Evolutionary conservation across 2,888 invertebrate genomes (phyloP).

Genomic region (Argyra leucocephala): DNA sequence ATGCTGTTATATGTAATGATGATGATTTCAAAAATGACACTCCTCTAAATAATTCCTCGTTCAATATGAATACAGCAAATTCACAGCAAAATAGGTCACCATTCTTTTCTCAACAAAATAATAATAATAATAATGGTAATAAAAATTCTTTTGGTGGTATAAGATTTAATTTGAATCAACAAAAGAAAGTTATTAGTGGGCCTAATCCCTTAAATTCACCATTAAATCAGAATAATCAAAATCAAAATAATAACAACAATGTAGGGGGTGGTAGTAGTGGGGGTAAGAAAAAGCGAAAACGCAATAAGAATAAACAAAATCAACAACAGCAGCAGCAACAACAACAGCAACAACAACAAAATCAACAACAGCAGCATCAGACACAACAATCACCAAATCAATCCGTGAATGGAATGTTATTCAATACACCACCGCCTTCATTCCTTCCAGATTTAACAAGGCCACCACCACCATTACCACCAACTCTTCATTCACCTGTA

Average conservation of each 20-base stretch:
- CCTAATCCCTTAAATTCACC: conserved; percentile 37
- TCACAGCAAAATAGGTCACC: conserved; percentile 42
- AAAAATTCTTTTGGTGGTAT: conserved; percentile 45
- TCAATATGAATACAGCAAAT: conserved; percentile 48
- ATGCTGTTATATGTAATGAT: conserved; percentile 33
- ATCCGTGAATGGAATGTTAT: conserved; percentile 20
- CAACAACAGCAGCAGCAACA: conserved; percentile 34
- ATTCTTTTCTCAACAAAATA: conserved; percentile 24
- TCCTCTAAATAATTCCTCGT: conserved; percentile 42
- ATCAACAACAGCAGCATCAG: conserved; percentile 36
- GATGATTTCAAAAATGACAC: conserved; percentile 31
- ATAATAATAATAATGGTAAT: conserved; percentile 26
- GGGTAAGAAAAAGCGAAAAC: conserved; percentile 65
- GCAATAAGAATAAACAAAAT: conserved; percentile 53
- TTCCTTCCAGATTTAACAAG: conserved; percentile 34
- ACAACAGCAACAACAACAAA: conserved; percentile 33
- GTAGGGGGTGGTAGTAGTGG: conserved; percentile 44
- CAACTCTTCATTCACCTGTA: conserved; percentile 17
- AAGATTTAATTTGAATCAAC: conserved; percentile 49
- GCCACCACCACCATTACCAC: conserved; percentile 37
- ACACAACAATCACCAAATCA: conserved; percentile 26
- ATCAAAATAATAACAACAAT: conserved; percentile 31
- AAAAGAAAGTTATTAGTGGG: conserved; percentile 36
- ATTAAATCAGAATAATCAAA: conserved; percentile 35
- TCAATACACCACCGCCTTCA: conserved; percentile 16